Conservation (phyloP, 2,113 vertebrate genomes). For the Caranx melampygus region DNA sequence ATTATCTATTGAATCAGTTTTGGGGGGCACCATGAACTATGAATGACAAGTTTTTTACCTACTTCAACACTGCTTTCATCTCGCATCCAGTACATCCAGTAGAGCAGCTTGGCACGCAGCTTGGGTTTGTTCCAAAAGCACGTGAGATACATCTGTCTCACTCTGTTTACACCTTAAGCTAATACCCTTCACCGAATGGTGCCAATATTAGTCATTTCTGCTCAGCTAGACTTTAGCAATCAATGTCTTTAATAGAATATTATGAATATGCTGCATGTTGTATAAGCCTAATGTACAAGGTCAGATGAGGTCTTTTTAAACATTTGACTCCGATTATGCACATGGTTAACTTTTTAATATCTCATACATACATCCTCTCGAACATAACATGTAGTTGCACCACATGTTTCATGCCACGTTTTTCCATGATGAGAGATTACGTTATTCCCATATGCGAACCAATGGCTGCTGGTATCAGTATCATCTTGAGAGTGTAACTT, state of each 20-base stretch:
- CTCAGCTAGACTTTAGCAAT: no score
- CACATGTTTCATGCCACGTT: slow-evolving; percentile 14
- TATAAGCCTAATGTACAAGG: not conserved
- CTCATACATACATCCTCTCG: not conserved
- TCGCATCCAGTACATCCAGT: not conserved
- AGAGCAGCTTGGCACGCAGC: not conserved
- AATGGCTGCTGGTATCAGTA: slow-evolving; percentile 14
- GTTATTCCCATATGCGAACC: slow-evolving; percentile 10
- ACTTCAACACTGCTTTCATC: no score
- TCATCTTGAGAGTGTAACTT: slow-evolving; percentile 26
- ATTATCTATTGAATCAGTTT: not conserved
- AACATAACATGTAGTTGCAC: slow-evolving; percentile 14
- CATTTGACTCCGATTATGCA: not conserved
- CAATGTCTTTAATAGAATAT: no score
- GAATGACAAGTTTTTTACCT: no score
- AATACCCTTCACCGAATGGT: no score
- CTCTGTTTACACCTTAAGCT: not conserved
- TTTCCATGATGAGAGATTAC: slow-evolving; percentile 18
- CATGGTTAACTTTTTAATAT: not conserved
- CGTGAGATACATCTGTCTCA: not conserved
- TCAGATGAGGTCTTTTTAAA: not conserved
- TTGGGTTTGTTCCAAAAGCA: not conserved
- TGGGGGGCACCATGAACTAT: not conserved
- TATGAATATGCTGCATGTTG: no score
- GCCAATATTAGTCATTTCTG: no score